Percentiles rank a stretch among this genome's conserved stretches.
These are phyloP conservation scores for Hippocampus mohnikei DNA, from an alignment of 2,113 vertebrate genomes.

Conservation along the genomic window DNA sequence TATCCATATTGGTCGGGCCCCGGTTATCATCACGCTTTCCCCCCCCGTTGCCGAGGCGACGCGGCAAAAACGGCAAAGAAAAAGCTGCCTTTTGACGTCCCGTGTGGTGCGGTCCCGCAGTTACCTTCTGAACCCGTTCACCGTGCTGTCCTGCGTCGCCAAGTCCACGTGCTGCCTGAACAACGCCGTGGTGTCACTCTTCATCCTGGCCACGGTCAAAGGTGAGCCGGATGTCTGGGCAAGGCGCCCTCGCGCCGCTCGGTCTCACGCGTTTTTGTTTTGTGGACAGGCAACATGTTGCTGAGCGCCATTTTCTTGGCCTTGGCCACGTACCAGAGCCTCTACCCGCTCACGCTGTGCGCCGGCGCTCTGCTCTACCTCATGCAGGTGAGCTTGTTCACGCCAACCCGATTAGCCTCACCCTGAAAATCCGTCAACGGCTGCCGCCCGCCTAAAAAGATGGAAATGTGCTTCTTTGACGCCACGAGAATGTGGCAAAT, in stretches of 20 bases:
- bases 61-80: too few relatives aligned
- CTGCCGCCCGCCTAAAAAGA: background rate
- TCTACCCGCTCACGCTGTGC: conserved; percentile 90
- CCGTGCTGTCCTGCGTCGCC: conserved; percentile 92
- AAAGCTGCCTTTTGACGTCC: background rate
- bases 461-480: too few relatives aligned
- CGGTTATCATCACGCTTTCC: too few relatives aligned
- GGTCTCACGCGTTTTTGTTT: background rate
- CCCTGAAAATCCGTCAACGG: too few relatives aligned
- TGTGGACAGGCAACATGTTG: conserved; percentile 80
- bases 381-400: conserved; percentile 71
- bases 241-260: too few relatives aligned
- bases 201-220: conserved; percentile 90
- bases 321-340: conserved; percentile 91
- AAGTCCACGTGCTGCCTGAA: conserved; percentile 95
- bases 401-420: background rate
- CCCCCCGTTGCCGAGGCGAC: too few relatives aligned
- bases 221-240: conserved; percentile 63
- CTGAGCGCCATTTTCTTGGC: conserved; percentile 92
- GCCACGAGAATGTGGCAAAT: too few relatives aligned
- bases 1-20: too few relatives aligned
- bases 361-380: conserved; percentile 87
- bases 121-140: conserved; percentile 95
- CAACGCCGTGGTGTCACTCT: conserved; percentile 87
- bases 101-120: conserved; percentile 59